Evolutionary conservation across 1,140 invertebrate species (phyloP), one percentile per base, ranked within the genome.

Genomic region (Euura lappo): DNA sequence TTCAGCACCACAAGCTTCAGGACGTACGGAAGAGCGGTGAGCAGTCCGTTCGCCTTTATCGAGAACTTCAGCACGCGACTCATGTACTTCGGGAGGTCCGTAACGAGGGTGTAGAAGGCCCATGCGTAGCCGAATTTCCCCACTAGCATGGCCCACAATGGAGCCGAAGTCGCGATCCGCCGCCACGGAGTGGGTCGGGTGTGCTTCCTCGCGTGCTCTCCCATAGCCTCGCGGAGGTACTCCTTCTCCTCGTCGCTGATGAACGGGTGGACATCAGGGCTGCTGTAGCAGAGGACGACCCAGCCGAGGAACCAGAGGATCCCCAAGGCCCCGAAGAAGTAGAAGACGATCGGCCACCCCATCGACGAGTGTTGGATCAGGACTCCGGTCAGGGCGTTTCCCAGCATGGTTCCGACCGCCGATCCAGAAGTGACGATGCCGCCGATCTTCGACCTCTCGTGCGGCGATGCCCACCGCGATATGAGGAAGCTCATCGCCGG

Each of bases 71-170:
- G 28, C 28, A 28, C 28, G 28, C 28, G 28, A 28, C 28, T 28
- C 28, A 28, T 28, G 28, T 28, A 28, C 28, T 28, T 28, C 28
- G 28, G 28, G 1, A 28, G 28, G 28, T 28, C 28, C 28, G 28
- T 28, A 28, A 28, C 28, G 28, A 28, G 28, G 28, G 28, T 98
- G 82, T 97, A 98, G 84, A 97, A 96, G 46, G 95, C 96, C 96
- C 96, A 98, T 86, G 98, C 96, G 86, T 97, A 95, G 28, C 95
- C 95, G 79, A 96, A 90, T 78, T 91, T 85, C 8, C 95, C 93
- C 69, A 90, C 89, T 1, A 95, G 88, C 28, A 95, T 83, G 0
- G 93, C 93, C 90, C 93, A 93, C 46, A 95, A 89, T 3, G 94
- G 93, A 11, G 90, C 85, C 2, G 94, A 97, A 6, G 91, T 94